A percentile compares a stretch with the other conserved stretches of the same genome.
phyloP scores from a whole-genome alignment of 2,113 vertebrate genomes.

The Dipodomys stephensi region DNA sequence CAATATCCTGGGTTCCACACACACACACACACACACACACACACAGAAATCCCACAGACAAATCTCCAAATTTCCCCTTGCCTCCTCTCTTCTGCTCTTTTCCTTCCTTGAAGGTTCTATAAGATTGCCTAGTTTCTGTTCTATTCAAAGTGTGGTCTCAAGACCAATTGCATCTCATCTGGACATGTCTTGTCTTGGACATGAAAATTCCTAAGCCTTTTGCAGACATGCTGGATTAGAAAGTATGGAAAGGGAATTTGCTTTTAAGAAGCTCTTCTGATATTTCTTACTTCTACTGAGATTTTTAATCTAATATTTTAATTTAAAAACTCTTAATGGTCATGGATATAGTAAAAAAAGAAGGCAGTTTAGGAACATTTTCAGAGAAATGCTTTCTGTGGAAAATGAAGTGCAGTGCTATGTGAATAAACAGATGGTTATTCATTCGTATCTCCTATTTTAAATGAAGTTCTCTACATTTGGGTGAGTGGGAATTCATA shows the following conservation, averaged over 20 bases:
- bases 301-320: background rate
- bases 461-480: background rate
- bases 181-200: background rate
- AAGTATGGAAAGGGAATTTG: background rate
- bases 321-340: background rate
- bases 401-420: background rate
- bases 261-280: too few relatives aligned
- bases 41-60: too few relatives aligned
- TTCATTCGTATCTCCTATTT: conserved; percentile 22
- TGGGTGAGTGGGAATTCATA: background rate
- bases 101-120: background rate
- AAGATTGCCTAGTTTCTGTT: background rate
- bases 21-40: too few relatives aligned
- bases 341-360: background rate
- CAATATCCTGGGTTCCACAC: too few relatives aligned
- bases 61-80: too few relatives aligned
- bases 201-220: background rate
- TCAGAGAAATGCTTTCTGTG: background rate
- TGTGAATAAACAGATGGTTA: background rate
- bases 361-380: background rate
- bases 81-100: background rate
- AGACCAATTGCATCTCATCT: background rate
- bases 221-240: background rate
- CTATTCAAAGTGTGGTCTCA: background rate
- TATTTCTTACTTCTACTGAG: background rate